Evolutionary conservation across 2,113 vertebrate species (phyloP), one percentile per base, ranked within the genome.

Genomic region (Rhadina sibilatrix): DNA sequence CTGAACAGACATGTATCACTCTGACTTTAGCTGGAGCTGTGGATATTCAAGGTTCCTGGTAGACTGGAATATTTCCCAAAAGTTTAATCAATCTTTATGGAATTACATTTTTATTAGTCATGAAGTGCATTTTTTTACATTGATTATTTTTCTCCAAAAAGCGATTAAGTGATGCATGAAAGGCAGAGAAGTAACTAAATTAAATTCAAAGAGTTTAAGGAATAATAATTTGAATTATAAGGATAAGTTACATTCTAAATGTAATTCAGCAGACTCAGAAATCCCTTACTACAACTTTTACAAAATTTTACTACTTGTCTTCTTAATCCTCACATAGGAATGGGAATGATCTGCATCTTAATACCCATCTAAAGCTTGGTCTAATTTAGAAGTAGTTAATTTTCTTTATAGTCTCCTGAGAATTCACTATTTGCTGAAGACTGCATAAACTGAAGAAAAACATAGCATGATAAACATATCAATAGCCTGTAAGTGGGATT

Each of bases 181-280:
- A 94, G 59, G 53, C 64, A 95, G 88, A 60, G 17, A 68, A 90
- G 76, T 93, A 97, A 92, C 86, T 77, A 95, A 79, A 96, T 93
- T 89, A 92, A 90, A 89, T 91, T 75, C 37, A 80, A 95, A 87
- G 49, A 30, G 52, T 61, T 66, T 92, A 59, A 95, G 60, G 23
- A 69, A 79, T 61, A 54, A 65, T 79, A 20, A 79, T 94, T 87
- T 95, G 33, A 97, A 94, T 79, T 96, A 59, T 76, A 90, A 95
- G 79, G 61, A 96, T 70, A 49, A 80, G 37, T 96, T 12, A 24
- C 64, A 40, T 82, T 50, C 19, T 83, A 96, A 96, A 96, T 7
- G 12, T 87, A 94, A 95, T 78, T 76, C 90, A 94, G 65, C 63
- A 76, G 76, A 70, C 46, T 94, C 53, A 94, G 79, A 95, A 94